Conservation (phyloP, 2,113 vertebrate genomes). For the Xyrauchen texanus region DNA sequence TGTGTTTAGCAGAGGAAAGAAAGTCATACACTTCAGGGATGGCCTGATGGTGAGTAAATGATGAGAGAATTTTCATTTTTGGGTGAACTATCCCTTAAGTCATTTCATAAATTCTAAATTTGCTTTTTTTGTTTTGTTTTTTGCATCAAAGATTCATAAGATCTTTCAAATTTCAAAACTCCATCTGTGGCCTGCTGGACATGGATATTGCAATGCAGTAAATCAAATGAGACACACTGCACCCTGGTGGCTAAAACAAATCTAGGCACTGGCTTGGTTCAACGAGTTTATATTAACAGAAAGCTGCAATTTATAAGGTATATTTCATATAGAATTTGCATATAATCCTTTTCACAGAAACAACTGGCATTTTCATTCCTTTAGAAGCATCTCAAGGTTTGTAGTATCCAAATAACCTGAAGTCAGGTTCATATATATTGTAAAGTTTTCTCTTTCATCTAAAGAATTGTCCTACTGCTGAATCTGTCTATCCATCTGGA, state of each 20-base stretch:
- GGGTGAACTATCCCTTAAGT: not conserved
- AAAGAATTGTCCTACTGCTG: slow-evolving; percentile 83
- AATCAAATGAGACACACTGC: slow-evolving; percentile 7
- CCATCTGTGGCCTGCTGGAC: not conserved
- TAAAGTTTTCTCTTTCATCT: slow-evolving; percentile 83
- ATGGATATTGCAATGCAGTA: not conserved
- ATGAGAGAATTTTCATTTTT: no score
- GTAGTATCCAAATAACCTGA: slow-evolving; percentile 89
- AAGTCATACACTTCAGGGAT: no score
- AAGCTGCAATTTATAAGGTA: not conserved
- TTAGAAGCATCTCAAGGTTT: slow-evolving; percentile 81
- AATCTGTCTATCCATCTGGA: slow-evolving; percentile 81
- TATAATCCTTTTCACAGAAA: no score
- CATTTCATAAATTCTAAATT: slow-evolving; percentile 15
- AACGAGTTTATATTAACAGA: not conserved
- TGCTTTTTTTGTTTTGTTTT: not conserved
- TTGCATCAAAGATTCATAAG: not conserved
- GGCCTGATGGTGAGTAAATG: no score
- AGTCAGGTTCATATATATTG: slow-evolving; percentile 87
- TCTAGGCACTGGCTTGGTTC: not conserved
- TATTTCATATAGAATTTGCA: not conserved
- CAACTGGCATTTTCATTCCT: slow-evolving; percentile 35
- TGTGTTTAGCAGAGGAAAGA: no score
- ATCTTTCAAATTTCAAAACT: slow-evolving; percentile 2
- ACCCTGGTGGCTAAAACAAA: slow-evolving; percentile 9